Evolutionary conservation across 2,888 invertebrate genomes (phyloP), one percentile per base, ranked within the genome.

Genomic region (Drosophila heteroneura): DNA sequence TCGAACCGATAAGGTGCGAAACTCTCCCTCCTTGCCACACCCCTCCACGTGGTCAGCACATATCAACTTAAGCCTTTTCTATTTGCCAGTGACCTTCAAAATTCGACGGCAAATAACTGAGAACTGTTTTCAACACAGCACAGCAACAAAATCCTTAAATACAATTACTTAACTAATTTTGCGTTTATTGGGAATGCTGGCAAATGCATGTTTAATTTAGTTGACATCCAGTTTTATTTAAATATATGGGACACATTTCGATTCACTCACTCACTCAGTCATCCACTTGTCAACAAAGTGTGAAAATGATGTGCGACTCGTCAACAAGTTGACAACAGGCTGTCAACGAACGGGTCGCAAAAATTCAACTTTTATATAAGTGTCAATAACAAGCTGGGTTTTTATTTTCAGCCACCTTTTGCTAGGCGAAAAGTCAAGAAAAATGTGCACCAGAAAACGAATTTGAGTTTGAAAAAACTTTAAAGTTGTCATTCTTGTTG

Each of bases 21-120:
- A 26, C 22, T 16, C 22, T 26, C 10, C 44, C 44, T 5, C 41
- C 28, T 28, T 28, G 7, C 6, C 32, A 26, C 37, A n/a, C 26
- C 28, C 39, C 49, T 12, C 30, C 19, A 3, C 26, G 32, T 32
- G n/a, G 28, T 19, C 9, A 19, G 39, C 41, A 10, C 41, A n/a
- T 10, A 41, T 41, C 41, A 41, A 41, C 41, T n/a, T 49, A 30
- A 44, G 61, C 70, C 61, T 61, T 67, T 66, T 53, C 12, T 14
- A 58, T 67, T 67, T 76, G 72, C 61, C 44, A n/a, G 44, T 53
- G 53, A 53, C 7, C 64, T 52, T 35, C n/a, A 63, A 52, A 52
- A 14, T 33, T 19, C 16, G 9, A 22, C 7, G 14, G 22, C 53
- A 54, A 54, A 35, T 53, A 53, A 53, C 3, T 33, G 32, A 22